Conservation (phyloP, 2,888 invertebrate species). For the Saturnia pavonia region DNA sequence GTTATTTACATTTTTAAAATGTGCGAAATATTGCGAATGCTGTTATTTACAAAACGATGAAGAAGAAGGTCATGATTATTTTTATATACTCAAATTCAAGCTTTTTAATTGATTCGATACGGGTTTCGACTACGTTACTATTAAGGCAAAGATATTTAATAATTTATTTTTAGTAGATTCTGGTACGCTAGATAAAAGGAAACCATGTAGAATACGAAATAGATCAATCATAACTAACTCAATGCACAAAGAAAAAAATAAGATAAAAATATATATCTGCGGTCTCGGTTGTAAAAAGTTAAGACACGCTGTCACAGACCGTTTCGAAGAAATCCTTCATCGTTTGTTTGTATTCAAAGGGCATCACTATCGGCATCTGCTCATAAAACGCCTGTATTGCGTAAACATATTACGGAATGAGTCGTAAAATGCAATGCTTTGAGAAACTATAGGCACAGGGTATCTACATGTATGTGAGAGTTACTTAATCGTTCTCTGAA, state of each 20-base stretch:
- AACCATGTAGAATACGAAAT: neutral
- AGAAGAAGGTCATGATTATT: too few relatives aligned
- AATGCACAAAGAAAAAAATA: neutral
- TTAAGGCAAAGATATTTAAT: neutral
- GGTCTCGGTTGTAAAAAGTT: slow-evolving; percentile 1
- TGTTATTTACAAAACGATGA: too few relatives aligned
- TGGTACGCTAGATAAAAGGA: neutral
- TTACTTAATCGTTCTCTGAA: slow-evolving; percentile 16
- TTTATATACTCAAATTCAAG: too few relatives aligned
- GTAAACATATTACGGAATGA: slow-evolving; percentile 50
- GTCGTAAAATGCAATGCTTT: slow-evolving; percentile 36
- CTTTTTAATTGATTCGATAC: too few relatives aligned
- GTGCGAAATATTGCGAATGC: too few relatives aligned
- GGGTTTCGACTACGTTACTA: too few relatives aligned
- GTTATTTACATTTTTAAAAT: too few relatives aligned
- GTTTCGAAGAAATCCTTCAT: slow-evolving; percentile 20
- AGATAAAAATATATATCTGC: neutral
- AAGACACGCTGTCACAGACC: slow-evolving; percentile 8
- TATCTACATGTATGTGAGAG: slow-evolving; percentile 4
- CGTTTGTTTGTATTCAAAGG: slow-evolving; percentile 20
- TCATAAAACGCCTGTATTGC: slow-evolving; percentile 53
- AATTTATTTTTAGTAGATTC: neutral
- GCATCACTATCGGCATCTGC: slow-evolving; percentile 50
- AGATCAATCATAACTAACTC: neutral
- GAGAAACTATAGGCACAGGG: slow-evolving; percentile 21